Evolutionary conservation across 64 coral and sea anemone genomes (phyloP), one percentile per base, ranked within the genome.

Genomic region (Anthopleura sola): DNA sequence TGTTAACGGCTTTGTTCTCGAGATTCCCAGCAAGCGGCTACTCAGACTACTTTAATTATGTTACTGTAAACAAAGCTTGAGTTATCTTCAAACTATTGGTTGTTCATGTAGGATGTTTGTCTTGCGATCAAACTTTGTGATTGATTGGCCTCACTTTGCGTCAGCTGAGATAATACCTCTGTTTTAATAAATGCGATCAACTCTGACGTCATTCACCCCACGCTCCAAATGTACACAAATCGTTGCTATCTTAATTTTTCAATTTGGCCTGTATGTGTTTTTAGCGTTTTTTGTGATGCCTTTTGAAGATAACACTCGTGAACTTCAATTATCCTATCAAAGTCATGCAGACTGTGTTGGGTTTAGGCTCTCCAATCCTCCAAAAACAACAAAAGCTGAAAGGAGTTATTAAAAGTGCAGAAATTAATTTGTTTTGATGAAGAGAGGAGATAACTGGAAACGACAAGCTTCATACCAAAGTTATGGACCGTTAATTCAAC

Each of bases 1-100:
- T 79, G 76, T 79, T 79, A 79, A 79, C 36, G 76, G 76, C 76
- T 79, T 79, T 79, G 76, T 79, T 79, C 76, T 40, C 15, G 31
- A 33, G 38, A 31, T 34, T 28, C 36, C 18, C 18, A 46, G 44
- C 37, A 48, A 46, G 76, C 44, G 36, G 44, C 37, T 37, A 24
- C 76, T 79, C 76, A 79, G 76, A 44, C 76, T 40, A 48, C 37
- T 79, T 79, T 79, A 79, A 79, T 79, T 38, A 79, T 79, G 13
- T 79, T 47, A 79, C 5, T 47, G 31, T 48, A 79, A 79, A 79
- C 76, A 48, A 79, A 79, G 76, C 76, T 79, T 79, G 21, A 79
- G 31, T 46, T 24, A 79, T 79, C 76, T 44, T 46, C 18, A 38
- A 18, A 33, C 76, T 79, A 79, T 79, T 79, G 76, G 76, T 79